Conservation (phyloP, 1,140 invertebrate species). For the Drosophila cardini region DNA sequence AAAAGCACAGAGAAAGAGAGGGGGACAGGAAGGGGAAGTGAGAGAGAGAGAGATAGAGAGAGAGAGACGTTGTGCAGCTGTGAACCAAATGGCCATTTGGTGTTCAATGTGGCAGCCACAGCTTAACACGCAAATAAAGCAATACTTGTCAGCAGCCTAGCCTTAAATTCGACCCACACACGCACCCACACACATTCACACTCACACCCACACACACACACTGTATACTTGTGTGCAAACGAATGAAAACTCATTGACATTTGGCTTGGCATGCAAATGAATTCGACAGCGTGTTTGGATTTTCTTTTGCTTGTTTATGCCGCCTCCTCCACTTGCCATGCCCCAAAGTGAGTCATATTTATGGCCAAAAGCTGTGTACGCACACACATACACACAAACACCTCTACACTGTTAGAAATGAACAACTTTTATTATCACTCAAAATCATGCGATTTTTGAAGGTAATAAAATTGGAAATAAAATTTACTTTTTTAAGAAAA, state of each 20-base stretch:
- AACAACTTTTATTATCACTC: background rate
- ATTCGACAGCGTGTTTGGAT: conserved; percentile 15
- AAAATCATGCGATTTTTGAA: too few relatives aligned
- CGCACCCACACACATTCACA: background rate
- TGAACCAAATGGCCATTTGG: conserved; percentile 65
- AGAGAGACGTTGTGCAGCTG: conserved; percentile 15
- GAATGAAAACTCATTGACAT: conserved; percentile 38
- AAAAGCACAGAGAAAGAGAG: too few relatives aligned
- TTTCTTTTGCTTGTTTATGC: conserved; percentile 19
- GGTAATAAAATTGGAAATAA: too few relatives aligned
- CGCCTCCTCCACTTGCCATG: background rate
- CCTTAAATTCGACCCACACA: conserved; percentile 18
- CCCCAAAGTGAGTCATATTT: conserved; percentile 3
- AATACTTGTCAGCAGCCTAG: conserved; percentile 8
- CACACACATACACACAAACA: background rate
- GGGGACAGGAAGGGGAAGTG: too few relatives aligned
- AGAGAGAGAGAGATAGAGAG: background rate
- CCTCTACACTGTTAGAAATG: background rate
- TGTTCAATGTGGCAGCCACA: conserved; percentile 60
- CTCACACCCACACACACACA: background rate
- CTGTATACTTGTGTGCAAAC: conserved; percentile 16
- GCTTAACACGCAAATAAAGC: conserved; percentile 54
- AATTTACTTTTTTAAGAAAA: too few relatives aligned
- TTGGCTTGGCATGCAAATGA: conserved; percentile 38
- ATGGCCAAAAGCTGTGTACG: background rate